Evolutionary conservation across 2,888 invertebrate species (phyloP).

Genomic region (Dicroscelio sp.): DNA sequence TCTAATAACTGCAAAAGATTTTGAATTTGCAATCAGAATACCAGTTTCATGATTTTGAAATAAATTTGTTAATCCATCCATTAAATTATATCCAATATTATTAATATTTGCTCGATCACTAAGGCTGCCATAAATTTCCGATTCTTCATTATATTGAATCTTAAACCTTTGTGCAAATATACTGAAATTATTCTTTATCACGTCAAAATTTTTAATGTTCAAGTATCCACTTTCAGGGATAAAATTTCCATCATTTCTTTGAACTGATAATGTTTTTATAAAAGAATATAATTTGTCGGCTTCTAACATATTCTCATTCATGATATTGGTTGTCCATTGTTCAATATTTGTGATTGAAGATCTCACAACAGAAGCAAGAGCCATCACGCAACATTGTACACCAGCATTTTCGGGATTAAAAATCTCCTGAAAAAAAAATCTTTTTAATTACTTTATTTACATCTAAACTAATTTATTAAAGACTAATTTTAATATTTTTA

Average conservation of each 20-base stretch:
- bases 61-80: slow-evolving; percentile 31
- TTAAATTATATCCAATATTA: neutral
- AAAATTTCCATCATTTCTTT: neutral
- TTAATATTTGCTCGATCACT: neutral
- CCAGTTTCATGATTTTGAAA: slow-evolving; percentile 39
- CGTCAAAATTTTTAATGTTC: slow-evolving; percentile 14
- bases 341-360: slow-evolving; percentile 15
- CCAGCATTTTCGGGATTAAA: slow-evolving; percentile 28
- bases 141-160: neutral
- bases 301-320: slow-evolving; percentile 45
- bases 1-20: slow-evolving; percentile 44
- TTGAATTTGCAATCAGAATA: slow-evolving; percentile 41
- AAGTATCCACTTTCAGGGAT: slow-evolving; percentile 32
- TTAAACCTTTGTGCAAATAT: neutral
- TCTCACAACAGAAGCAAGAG: slow-evolving; percentile 38
- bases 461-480: no score
- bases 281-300: slow-evolving; percentile 46
- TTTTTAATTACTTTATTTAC: neutral
- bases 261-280: neutral
- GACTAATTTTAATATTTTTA: neutral
- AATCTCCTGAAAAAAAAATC: neutral
- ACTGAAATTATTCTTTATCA: neutral
- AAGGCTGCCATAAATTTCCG: slow-evolving; percentile 1
- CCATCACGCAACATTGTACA: slow-evolving; percentile 46
- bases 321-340: slow-evolving; percentile 22